A percentile compares a stretch with the other conserved stretches of the same genome.
phyloP scores from a whole-genome alignment of 2,888 invertebrate genomes.

The Anorthoa munda region DNA sequence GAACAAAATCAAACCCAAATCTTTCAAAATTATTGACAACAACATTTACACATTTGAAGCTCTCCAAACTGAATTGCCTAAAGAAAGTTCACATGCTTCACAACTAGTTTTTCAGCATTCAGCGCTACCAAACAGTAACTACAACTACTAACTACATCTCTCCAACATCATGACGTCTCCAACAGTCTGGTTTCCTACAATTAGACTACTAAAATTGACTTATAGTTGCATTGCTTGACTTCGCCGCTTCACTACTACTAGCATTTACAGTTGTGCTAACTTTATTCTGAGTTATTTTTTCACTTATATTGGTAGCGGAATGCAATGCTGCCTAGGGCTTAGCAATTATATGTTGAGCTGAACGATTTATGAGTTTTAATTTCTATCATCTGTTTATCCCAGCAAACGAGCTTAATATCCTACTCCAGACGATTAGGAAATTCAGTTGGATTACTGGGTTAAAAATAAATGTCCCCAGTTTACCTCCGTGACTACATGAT shows the following conservation, averaged over 20 bases:
- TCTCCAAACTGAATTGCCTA: conserved; percentile 1
- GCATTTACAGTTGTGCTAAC: conserved; percentile 19
- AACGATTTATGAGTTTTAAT: conserved; percentile 4
- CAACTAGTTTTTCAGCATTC: conserved; percentile 32
- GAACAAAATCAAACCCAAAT: neutral
- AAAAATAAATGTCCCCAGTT: neutral
- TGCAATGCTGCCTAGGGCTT: neutral
- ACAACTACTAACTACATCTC: conserved; percentile 35
- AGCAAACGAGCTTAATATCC: neutral
- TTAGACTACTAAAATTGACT: conserved; percentile 42
- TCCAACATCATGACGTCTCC: conserved; percentile 39
- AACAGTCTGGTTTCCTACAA: conserved; percentile 32
- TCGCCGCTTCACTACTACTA: neutral
- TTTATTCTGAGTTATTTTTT: conserved; percentile 16
- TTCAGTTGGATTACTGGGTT: conserved; percentile 5
- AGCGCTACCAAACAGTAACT: conserved; percentile 10
- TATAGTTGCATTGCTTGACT: conserved; percentile 29
- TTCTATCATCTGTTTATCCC: conserved; percentile 10
- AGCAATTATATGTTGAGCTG: neutral
- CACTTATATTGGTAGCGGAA: neutral
- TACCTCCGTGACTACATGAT: neutral
- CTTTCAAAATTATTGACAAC: neutral
- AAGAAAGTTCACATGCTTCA: conserved; percentile 12
- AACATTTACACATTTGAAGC: neutral
- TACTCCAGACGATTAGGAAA: neutral